These are phyloP conservation scores for Okapia johnstoni DNA, from an alignment of 2,113 vertebrate species.

Conservation along the genomic window DNA sequence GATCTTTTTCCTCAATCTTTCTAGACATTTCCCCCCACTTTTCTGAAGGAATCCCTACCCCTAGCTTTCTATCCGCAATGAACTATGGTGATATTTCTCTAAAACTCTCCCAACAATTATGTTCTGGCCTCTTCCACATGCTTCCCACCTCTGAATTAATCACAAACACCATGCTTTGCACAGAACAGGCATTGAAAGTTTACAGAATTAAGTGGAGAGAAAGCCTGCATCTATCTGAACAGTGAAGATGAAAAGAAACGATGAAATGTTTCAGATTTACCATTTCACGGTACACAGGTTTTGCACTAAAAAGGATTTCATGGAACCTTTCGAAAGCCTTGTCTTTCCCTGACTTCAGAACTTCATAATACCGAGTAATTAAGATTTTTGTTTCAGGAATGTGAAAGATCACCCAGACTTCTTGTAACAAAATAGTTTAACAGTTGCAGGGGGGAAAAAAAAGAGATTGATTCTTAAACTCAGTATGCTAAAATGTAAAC, in stretches of 20 bases:
- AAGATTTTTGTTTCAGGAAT: slow-evolving; percentile 17
- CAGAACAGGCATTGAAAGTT: not conserved
- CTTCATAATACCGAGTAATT: slow-evolving; percentile 18
- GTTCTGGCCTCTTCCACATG: no score
- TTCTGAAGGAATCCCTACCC: not conserved
- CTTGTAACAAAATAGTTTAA: slow-evolving; percentile 36
- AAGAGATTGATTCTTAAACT: not conserved
- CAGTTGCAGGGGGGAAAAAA: not conserved
- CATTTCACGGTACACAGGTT: not conserved
- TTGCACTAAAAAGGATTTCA: slow-evolving; percentile 11
- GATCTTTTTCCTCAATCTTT: not conserved
- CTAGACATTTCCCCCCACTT: not conserved
- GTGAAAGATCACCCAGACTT: not conserved
- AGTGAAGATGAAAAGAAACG: slow-evolving; percentile 1
- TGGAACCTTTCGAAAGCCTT: not conserved
- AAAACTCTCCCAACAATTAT: not conserved
- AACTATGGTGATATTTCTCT: not conserved
- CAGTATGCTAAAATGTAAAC: not conserved
- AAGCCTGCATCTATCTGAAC: not conserved
- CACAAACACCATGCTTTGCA: not conserved
- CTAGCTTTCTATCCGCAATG: not conserved
- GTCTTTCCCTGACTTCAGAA: slow-evolving; percentile 15
- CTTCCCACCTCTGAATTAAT: not conserved
- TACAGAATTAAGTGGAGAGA: not conserved
- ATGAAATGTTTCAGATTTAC: not conserved